phyloP scores from a whole-genome alignment of 2,797 vertebrate species.

The Pseudomugil tenellus region DNA sequence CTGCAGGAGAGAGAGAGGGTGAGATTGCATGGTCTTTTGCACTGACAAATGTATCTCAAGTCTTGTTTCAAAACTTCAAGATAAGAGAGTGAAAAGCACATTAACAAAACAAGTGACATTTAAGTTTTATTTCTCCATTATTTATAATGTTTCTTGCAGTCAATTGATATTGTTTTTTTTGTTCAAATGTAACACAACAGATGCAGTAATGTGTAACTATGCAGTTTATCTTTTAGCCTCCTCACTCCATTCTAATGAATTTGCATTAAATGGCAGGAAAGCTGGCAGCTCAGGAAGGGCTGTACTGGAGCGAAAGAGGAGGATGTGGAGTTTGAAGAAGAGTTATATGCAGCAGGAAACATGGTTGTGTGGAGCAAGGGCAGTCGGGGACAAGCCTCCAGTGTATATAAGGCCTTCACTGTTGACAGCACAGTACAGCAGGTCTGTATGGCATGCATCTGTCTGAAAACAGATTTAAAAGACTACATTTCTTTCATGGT shows the following conservation, averaged over 20 bases:
- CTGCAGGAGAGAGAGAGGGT: slow-evolving; percentile 95
- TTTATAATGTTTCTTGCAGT: neutral
- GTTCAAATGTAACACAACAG: neutral
- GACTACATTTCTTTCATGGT: neutral
- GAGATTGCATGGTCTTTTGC: slow-evolving; percentile 18
- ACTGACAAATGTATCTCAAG: neutral
- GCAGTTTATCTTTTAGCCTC: neutral
- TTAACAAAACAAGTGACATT: neutral
- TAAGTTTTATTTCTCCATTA: neutral
- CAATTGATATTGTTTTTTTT: neutral
- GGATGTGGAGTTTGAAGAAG: slow-evolving; percentile 92
- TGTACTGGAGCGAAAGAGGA: slow-evolving; percentile 82
- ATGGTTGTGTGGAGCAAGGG: slow-evolving; percentile 97
- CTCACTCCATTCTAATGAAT: neutral
- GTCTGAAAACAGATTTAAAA: neutral
- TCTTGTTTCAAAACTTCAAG: neutral
- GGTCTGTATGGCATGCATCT: slow-evolving; percentile 69
- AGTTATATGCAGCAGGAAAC: slow-evolving; percentile 92
- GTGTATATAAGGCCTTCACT: slow-evolving; percentile 95
- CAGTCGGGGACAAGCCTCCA: slow-evolving; percentile 86
- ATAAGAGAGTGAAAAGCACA: neutral
- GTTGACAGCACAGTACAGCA: slow-evolving; percentile 94
- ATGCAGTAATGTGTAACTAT: neutral
- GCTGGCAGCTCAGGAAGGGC: slow-evolving; percentile 93
- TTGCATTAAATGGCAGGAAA: slow-evolving; percentile 83